phyloP scores from a whole-genome alignment of 2,797 vertebrate genomes.

The Ciconia nigra region DNA sequence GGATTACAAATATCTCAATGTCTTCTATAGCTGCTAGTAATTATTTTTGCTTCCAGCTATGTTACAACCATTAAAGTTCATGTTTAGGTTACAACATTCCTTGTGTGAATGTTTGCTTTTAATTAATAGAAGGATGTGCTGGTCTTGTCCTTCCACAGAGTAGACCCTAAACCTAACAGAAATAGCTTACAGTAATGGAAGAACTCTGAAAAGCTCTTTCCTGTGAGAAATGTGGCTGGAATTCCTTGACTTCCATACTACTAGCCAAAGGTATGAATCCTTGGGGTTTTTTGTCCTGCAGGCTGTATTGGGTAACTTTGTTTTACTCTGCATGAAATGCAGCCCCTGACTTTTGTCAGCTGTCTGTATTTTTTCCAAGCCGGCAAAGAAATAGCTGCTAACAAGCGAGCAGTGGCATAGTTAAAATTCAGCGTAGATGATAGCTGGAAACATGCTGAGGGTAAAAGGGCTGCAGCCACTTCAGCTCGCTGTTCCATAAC shows the following conservation, averaged over 20 bases:
- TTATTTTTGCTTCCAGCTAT: slow-evolving; percentile 55
- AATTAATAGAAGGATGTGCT: slow-evolving; percentile 31
- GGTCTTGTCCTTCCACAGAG: neutral
- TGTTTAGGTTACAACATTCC: slow-evolving; percentile 36
- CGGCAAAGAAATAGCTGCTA: neutral
- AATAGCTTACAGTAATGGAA: neutral
- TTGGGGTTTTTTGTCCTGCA: neutral
- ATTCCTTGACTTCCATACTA: neutral
- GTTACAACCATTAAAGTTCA: slow-evolving; percentile 36
- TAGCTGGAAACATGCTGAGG: neutral
- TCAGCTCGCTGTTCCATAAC: neutral
- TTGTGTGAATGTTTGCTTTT: slow-evolving; percentile 30
- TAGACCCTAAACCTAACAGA: neutral
- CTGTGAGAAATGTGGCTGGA: neutral
- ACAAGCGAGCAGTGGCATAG: neutral
- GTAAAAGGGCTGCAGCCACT: slow-evolving; percentile 15
- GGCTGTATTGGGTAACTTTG: neutral
- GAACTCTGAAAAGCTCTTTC: neutral
- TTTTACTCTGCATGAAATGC: neutral
- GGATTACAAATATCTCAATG: slow-evolving; percentile 44
- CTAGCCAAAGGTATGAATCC: neutral
- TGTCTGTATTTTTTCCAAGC: slow-evolving; percentile 22
- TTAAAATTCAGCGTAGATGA: neutral
- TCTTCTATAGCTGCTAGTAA: slow-evolving; percentile 25
- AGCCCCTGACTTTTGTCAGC: slow-evolving; percentile 11